Conservation (phyloP, 2,888 invertebrate species). For the Drosophila merina region DNA sequence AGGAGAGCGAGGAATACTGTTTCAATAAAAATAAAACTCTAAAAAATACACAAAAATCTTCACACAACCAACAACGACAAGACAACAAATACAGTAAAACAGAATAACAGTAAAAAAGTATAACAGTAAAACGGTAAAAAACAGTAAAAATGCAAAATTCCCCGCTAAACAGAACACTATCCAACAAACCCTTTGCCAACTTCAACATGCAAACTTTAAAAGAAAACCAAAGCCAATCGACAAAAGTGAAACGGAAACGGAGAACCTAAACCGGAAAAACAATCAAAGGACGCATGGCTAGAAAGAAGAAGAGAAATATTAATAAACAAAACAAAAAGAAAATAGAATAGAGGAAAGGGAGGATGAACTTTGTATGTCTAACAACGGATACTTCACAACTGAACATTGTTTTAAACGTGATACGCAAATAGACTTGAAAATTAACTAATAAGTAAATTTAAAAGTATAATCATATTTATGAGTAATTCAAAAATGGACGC, state of each 20-base stretch:
- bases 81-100: conserved; percentile 24
- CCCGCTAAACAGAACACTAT: conserved; percentile 30
- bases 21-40: conserved; percentile 34
- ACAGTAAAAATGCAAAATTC: conserved; percentile 73
- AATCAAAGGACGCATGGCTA: conserved; percentile 52
- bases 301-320: conserved; percentile 13
- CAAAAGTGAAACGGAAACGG: conserved; percentile 15
- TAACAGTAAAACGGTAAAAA: conserved; percentile 37
- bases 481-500: conserved; percentile 69
- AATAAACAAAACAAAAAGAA: conserved; percentile 37
- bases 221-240: conserved; percentile 51
- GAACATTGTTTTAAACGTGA: conserved; percentile 79
- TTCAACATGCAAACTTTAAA: conserved; percentile 66
- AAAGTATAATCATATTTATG: conserved; percentile 72
- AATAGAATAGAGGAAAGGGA: conserved; percentile 29
- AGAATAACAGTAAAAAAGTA: conserved; percentile 31
- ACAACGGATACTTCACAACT: conserved; percentile 72
- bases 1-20: conserved; percentile 27
- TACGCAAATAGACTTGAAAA: conserved; percentile 79
- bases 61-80: conserved; percentile 45
- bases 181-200: conserved; percentile 44
- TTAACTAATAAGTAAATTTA: conserved; percentile 78
- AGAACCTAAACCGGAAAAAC: conserved; percentile 21
- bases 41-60: conserved; percentile 45
- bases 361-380: conserved; percentile 59